phyloP scores from a whole-genome alignment of 2,113 vertebrate species.

The Heterocephalus glaber region DNA sequence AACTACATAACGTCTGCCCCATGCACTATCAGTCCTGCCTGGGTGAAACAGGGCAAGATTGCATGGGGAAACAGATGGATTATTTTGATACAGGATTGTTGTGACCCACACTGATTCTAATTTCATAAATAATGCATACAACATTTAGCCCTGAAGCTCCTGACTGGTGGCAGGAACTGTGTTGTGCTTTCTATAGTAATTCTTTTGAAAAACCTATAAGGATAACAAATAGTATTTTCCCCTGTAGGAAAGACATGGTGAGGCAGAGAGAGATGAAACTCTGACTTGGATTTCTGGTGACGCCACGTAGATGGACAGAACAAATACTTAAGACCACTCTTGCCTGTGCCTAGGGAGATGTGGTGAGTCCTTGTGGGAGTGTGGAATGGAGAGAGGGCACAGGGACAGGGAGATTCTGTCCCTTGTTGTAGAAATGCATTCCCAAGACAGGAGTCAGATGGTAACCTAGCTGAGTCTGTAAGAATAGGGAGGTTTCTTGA shows the following conservation, averaged over 20 bases:
- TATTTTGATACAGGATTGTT: background rate
- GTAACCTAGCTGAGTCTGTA: background rate
- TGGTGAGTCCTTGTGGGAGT: rapidly evolving
- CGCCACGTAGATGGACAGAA: background rate
- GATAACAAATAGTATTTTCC: background rate
- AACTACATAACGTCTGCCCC: background rate
- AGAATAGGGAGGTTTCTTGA: background rate
- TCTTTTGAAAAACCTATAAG: background rate
- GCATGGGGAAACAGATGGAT: background rate
- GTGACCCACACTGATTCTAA: too few species aligned
- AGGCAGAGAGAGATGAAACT: background rate
- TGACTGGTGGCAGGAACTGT: too few species aligned
- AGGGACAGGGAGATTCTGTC: too few species aligned
- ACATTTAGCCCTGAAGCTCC: background rate
- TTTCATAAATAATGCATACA: background rate
- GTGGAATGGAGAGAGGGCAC: too few species aligned
- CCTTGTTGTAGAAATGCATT: background rate
- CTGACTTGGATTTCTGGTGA: background rate
- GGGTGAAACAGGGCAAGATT: background rate
- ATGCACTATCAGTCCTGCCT: background rate
- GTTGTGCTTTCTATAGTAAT: background rate
- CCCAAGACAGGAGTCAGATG: too few species aligned
- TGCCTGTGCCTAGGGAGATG: background rate
- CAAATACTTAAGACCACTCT: rapidly evolving
- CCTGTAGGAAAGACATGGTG: too few species aligned